Base-by-base conservation (phyloP, 2,888 invertebrate genomes). In the Leucozona laternaria region DNA sequence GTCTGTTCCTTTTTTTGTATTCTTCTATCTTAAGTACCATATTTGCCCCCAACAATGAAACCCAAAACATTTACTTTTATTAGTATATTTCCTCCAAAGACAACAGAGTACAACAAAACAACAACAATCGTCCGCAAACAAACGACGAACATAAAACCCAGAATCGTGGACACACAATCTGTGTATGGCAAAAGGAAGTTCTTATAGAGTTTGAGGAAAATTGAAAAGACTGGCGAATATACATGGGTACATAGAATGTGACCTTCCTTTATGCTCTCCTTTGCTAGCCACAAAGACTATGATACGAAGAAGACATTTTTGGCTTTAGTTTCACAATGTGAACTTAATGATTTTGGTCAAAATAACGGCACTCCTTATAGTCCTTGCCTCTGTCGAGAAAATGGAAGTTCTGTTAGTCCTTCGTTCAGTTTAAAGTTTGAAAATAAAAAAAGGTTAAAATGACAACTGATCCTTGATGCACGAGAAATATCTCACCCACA, bases 51-150 rank as follows among this genome's bases (percentile, higher is more conserved):
- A 84, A 84, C 84, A 80, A 85, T 80, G 77, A 68, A 43, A 77
- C 17, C 37, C 22, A 55, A 68, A 77, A 57, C 81, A 81, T 85
- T 85, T 81, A 81, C 77, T 85, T 85, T 81, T 85, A 85, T 85
- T 85, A 77, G 85, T 85, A 85, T 73, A 77, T 81, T 85, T 81
- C 85, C 85, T 85, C 15, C 17, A 43, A 81, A 81, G 76, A 85
- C 80, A 77, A 85, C 72, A 58, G 17, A 50, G 68, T 25, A 75
- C 70, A 53, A 55, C 57, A 53, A 53, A 55, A 77, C 81, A 81
- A 72, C 81, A 80, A 72, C 85, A 76, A 79, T 70, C 34, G 64
- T 31, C 73, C 62, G n/a, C n/a, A 75, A 25, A 79, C 79, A 79
- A 83, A 83, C 68, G 53, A 60, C 76, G 1, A 77, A 77, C 72